Conservation (phyloP, 1,140 invertebrate genomes). For the Tetragonula clypearis region DNA sequence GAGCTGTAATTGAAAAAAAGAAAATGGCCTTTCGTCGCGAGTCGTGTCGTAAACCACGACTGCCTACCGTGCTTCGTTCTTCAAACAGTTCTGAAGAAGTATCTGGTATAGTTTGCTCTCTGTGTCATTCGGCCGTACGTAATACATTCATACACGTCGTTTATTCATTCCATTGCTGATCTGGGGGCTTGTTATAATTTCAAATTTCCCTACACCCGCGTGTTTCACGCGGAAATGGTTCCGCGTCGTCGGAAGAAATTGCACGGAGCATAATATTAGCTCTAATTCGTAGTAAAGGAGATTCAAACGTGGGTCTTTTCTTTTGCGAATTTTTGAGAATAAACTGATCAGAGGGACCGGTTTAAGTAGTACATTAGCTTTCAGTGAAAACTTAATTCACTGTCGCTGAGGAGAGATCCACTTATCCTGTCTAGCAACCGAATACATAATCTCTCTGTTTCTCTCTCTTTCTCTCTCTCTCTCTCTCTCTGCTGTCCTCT, state of each 20-base stretch:
- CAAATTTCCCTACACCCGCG: neutral
- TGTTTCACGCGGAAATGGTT: too few species aligned
- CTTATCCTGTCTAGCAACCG: conserved; percentile 47
- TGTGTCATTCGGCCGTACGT: neutral
- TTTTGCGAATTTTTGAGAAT: conserved; percentile 1
- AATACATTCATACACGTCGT: too few species aligned
- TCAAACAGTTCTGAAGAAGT: neutral
- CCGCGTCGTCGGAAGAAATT: neutral
- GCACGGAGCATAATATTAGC: neutral
- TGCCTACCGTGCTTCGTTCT: neutral
- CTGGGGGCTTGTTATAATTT: neutral
- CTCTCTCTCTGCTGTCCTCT: neutral
- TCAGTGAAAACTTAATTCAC: conserved; percentile 43
- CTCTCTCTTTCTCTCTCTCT: too few species aligned
- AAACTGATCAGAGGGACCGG: conserved; percentile 29
- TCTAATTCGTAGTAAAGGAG: neutral
- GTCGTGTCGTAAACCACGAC: neutral
- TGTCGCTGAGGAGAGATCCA: conserved; percentile 33
- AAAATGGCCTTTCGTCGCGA: neutral
- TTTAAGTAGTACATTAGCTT: conserved; percentile 43
- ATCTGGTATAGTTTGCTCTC: neutral
- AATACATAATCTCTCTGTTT: conserved; percentile 42
- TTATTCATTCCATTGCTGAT: neutral
- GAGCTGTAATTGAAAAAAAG: neutral
- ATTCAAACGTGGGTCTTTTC: neutral